Conservation (phyloP, 2,797 vertebrate genomes). For the Xerus rutilus region DNA sequence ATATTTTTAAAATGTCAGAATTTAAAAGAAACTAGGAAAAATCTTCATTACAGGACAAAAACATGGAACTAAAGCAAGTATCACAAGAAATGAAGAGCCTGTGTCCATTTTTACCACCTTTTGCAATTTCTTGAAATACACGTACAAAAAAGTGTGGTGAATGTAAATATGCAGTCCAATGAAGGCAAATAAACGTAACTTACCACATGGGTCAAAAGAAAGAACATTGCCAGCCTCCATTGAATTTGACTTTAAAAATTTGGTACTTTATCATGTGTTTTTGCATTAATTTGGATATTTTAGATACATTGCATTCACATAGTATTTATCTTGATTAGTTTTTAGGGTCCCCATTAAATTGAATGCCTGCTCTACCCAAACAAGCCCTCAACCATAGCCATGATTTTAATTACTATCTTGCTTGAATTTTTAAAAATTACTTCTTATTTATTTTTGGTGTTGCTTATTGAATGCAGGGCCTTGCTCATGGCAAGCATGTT, state of each 20-base stretch:
- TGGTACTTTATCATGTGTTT: neutral
- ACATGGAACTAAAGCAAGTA: constrained; percentile 43
- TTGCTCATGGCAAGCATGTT: neutral
- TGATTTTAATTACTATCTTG: constrained; percentile 21
- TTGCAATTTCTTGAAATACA: neutral
- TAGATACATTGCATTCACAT: neutral
- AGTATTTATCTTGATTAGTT: neutral
- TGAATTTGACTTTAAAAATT: neutral
- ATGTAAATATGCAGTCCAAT: neutral
- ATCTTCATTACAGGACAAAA: constrained; percentile 39
- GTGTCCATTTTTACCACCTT: neutral
- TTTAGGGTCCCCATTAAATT: neutral
- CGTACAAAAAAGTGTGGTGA: neutral
- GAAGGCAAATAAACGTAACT: neutral
- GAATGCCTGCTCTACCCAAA: neutral
- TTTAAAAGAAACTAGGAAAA: constrained; percentile 69
- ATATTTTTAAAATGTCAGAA: constrained; percentile 65
- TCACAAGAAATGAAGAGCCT: constrained; percentile 46
- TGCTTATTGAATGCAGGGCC: neutral
- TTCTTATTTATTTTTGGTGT: neutral
- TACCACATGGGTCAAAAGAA: neutral
- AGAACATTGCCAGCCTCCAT: neutral
- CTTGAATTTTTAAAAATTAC: neutral
- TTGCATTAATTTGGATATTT: constrained; percentile 31
- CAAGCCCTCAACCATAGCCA: neutral